Evolutionary conservation across 2,888 invertebrate genomes (phyloP).

Genomic region (Agrilus biguttatus): DNA sequence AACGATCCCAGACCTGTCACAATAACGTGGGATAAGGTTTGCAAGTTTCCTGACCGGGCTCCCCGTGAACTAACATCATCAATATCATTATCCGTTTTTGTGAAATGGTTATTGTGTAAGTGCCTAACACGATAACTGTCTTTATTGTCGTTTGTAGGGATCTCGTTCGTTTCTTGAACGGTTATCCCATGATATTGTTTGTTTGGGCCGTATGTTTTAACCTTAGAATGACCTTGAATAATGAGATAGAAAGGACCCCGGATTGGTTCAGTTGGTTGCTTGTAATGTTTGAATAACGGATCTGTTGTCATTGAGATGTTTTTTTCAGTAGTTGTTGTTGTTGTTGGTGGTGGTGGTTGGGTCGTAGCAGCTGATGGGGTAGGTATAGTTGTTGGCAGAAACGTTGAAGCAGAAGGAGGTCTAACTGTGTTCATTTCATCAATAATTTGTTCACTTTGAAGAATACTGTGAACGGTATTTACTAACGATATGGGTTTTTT

Average conservation of each 20-base stretch:
- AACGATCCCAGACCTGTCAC: conserved; percentile 29
- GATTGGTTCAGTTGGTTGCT: conserved; percentile 44
- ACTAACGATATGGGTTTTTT: conserved; percentile 7
- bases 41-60: conserved; percentile 22
- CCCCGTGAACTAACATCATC: conserved; percentile 15
- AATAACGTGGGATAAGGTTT: conserved; percentile 27
- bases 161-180: conserved; percentile 38
- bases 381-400: conserved; percentile 6
- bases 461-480: conserved; percentile 12
- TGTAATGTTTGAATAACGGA: conserved; percentile 45
- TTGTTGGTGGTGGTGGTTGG: conserved; percentile 25
- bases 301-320: conserved; percentile 42
- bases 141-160: conserved; percentile 35
- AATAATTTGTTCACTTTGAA: conserved; percentile 17
- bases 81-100: conserved; percentile 15
- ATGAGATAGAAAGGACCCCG: conserved; percentile 58
- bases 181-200: conserved; percentile 33
- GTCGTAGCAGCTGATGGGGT: conserved; percentile 12
- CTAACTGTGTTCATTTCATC: conserved; percentile 9
- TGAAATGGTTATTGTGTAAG: conserved; percentile 29
- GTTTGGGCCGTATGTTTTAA: conserved; percentile 64
- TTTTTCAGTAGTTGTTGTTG: conserved; percentile 35
- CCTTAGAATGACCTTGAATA: conserved; percentile 75
- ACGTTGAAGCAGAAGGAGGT: conserved; percentile 14
- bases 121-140: conserved; percentile 38